Evolutionary conservation across 2,888 invertebrate species (phyloP).

Genomic region (Saturnia japonica): DNA sequence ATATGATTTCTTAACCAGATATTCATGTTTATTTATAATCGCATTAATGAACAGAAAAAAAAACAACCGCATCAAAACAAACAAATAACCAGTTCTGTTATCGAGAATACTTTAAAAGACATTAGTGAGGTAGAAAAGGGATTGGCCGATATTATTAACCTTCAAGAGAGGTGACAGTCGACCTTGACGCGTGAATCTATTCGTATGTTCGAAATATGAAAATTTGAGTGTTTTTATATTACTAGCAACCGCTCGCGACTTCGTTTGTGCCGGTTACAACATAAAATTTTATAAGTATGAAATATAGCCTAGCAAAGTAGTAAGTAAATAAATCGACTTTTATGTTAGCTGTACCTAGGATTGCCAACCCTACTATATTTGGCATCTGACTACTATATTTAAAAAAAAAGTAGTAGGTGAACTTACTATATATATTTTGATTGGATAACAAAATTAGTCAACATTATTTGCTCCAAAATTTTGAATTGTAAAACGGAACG

Average conservation of each 20-base stretch:
- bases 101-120: neutral
- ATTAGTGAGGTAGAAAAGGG: slow-evolving; percentile 3
- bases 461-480: no score
- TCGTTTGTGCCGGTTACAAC: neutral
- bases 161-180: slow-evolving; percentile 26
- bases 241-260: neutral
- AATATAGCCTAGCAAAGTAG: neutral
- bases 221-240: neutral
- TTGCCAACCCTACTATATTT: no score
- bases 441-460: no score
- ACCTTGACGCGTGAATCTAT: slow-evolving; percentile 11
- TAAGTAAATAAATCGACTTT: no score
- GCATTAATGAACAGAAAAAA: neutral
- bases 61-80: neutral
- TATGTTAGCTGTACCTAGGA: no score
- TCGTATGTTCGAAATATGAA: slow-evolving; percentile 5
- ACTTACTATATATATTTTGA: no score
- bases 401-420: no score
- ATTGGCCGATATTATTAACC: slow-evolving; percentile 30
- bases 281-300: neutral
- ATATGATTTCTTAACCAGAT: neutral
- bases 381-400: no score
- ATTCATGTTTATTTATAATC: neutral
- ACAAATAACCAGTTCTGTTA: slow-evolving; percentile 6
- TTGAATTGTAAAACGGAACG: no score